Base-by-base conservation (phyloP, 2,113 vertebrate genomes). In the Phyllopteryx taeniolatus region DNA sequence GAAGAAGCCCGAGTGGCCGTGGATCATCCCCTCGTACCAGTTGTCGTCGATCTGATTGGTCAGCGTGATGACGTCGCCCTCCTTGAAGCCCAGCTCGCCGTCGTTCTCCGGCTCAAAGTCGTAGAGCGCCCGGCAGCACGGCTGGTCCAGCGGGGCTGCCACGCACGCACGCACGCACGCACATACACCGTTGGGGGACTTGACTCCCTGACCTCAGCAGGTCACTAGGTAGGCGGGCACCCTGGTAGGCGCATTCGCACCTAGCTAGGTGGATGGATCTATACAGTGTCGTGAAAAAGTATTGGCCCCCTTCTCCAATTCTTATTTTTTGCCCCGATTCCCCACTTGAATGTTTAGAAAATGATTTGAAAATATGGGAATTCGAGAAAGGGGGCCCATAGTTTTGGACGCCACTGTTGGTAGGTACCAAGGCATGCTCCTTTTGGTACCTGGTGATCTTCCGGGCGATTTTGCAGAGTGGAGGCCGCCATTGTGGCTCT, bases 41-140 rank as follows among this genome's bases (percentile, higher is more conserved):
- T 98, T 98, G 87, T 98, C 96, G 76, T 98, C 96, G 72, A 98
- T 98, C 81, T 98, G 95, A 82, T 98, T 98, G 84, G 96, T 98
- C 82, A 98, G 94, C 53, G 95, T 98, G 90, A 98, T 96, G 82
- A 96, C 60, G 75, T 98, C 95, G 13, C 96, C 95, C 83, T 98
- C 96, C 82, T 98, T 97, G 89, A 98, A 98, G 74, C 96, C 96
- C 86, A 98, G 84, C 78, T 98, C 96, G 10, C 96, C 96, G 87
- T 98, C 96, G 75, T 98, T 98, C 91, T 98, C 96, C 20, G 96
- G 96, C 73, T 97, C 95, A 46, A 98, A 98, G 92, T 98, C 96
- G 60, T 97, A 98, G 27, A 96, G 93, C n/a, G 96, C 93, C 83
- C 96, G 91, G 91, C 96, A 97, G 74, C 95, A 97, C 1, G 95